These are phyloP conservation scores for Tenualosa ilisha DNA, from an alignment of 2,797 vertebrate species.

Conservation along the genomic window DNA sequence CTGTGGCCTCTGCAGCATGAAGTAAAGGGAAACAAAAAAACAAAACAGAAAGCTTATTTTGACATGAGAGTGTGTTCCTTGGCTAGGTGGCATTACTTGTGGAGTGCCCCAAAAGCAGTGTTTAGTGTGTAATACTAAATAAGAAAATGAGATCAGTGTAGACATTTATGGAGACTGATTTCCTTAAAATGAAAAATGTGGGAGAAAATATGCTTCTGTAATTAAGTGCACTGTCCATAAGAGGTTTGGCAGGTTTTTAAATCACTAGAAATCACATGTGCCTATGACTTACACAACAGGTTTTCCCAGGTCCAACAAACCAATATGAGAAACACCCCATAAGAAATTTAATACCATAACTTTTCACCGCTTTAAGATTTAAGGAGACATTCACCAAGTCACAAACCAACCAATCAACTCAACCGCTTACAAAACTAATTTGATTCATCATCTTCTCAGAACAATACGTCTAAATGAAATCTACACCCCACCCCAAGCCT, in stretches of 20 bases:
- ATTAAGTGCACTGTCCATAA: not conserved
- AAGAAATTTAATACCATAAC: not conserved
- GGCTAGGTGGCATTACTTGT: not conserved
- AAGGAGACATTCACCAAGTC: not conserved
- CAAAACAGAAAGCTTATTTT: not conserved
- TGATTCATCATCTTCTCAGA: no score
- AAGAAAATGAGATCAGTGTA: not conserved
- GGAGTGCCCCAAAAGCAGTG: not conserved
- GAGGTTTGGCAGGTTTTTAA: conserved; percentile 14
- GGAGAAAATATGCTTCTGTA: not conserved
- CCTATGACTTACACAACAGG: not conserved
- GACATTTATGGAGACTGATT: not conserved
- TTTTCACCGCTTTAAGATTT: not conserved
- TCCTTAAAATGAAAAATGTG: not conserved
- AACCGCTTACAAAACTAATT: not conserved
- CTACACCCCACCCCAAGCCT: no score
- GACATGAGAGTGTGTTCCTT: not conserved
- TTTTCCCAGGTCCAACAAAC: not conserved
- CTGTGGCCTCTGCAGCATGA: not conserved
- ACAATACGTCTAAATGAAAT: no score
- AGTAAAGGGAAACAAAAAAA: not conserved
- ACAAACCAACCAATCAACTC: not conserved
- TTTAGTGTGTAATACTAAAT: not conserved
- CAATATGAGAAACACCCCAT: not conserved
- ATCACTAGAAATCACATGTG: not conserved